These are phyloP conservation scores for Ectemnius continuus DNA, from an alignment of 2,888 invertebrate genomes.

Conservation along the genomic window DNA sequence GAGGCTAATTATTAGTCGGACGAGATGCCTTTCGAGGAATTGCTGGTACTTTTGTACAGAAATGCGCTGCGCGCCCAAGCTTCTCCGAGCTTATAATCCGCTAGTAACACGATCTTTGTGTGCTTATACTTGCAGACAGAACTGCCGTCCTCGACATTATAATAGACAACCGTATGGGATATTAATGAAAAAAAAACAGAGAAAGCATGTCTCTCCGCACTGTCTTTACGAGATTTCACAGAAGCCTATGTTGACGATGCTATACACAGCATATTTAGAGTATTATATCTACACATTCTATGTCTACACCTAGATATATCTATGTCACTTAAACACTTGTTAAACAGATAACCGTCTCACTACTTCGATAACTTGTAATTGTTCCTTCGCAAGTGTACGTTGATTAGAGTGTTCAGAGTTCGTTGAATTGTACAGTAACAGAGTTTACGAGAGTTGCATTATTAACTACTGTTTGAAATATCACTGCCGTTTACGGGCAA, in stretches of 20 bases:
- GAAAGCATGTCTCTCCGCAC: slow-evolving; percentile 49
- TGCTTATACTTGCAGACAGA: slow-evolving; percentile 70
- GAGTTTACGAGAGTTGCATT: slow-evolving; percentile 34
- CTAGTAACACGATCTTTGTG: slow-evolving; percentile 54
- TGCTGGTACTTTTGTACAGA: too few species aligned
- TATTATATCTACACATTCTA: slow-evolving; percentile 11
- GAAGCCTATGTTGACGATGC: slow-evolving; percentile 35
- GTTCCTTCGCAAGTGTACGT: slow-evolving; percentile 46
- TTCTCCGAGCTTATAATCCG: slow-evolving; percentile 17
- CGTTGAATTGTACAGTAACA: slow-evolving; percentile 48
- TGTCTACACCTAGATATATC: slow-evolving; percentile 29
- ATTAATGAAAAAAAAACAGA: slow-evolving; percentile 58
- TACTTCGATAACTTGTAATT: slow-evolving; percentile 35
- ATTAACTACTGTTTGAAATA: slow-evolving; percentile 6
- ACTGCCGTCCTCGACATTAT: slow-evolving; percentile 73
- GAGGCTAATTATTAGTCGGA: too few species aligned
- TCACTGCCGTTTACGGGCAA: background rate
- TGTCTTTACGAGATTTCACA: slow-evolving; percentile 43
- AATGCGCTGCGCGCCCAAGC: too few species aligned
- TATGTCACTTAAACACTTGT: slow-evolving; percentile 36
- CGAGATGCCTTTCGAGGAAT: too few species aligned
- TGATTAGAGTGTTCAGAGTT: slow-evolving; percentile 36
- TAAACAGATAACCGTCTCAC: slow-evolving; percentile 2
- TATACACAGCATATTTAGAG: slow-evolving; percentile 10
- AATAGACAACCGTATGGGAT: slow-evolving; percentile 72